These are phyloP conservation scores for Cyrtodaria siliqua DNA, from an alignment of 2,888 invertebrate genomes.

Conservation along the genomic window DNA sequence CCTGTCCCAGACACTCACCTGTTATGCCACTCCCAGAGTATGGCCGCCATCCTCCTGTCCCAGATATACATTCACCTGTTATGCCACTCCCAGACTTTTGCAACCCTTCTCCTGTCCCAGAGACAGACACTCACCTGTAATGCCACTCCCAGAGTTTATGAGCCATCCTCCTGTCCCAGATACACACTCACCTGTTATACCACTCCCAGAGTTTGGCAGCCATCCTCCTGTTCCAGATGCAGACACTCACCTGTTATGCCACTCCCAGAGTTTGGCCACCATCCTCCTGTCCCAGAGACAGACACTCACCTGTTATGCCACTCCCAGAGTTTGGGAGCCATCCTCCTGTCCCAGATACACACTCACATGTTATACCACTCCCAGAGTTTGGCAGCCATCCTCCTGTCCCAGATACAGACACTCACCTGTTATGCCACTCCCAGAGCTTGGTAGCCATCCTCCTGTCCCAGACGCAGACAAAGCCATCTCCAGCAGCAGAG, in stretches of 20 bases:
- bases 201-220: too few species aligned
- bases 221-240: too few species aligned
- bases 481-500: slow-evolving; percentile 80
- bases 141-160: slow-evolving; percentile 83
- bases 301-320: slow-evolving; percentile 82
- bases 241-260: slow-evolving; percentile 79
- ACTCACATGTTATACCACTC: too few species aligned
- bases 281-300: slow-evolving; percentile 83
- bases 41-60: slow-evolving; percentile 81
- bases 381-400: too few species aligned
- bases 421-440: slow-evolving; percentile 83
- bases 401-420: too few species aligned
- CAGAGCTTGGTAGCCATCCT: slow-evolving; percentile 81
- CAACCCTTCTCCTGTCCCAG: slow-evolving; percentile 80
- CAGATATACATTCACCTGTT: slow-evolving; percentile 83
- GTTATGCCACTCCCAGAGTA: slow-evolving; percentile 83
- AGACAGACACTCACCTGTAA: slow-evolving; percentile 84
- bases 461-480: slow-evolving; percentile 82
- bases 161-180: slow-evolving; percentile 81
- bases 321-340: slow-evolving; percentile 83
- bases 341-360: slow-evolving; percentile 81
- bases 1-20: slow-evolving; percentile 83
- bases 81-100: slow-evolving; percentile 82
- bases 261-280: slow-evolving; percentile 82
- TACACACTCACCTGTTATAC: slow-evolving; percentile 83